phyloP scores from a whole-genome alignment of 23 tunicate species.

The Ciona savignyi region DNA sequence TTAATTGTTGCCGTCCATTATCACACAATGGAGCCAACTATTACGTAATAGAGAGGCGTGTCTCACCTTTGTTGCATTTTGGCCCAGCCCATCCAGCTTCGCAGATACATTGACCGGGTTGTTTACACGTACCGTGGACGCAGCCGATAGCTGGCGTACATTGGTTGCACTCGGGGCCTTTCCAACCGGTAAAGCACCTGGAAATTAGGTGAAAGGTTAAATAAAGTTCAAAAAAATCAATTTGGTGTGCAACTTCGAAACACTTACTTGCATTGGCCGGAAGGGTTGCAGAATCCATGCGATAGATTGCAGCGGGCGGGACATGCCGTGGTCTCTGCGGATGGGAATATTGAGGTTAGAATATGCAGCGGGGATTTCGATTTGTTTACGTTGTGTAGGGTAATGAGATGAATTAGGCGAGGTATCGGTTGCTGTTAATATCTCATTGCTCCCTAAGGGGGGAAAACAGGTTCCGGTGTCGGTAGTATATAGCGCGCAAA shows the following conservation, averaged over 20 bases:
- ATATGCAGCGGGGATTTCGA: constrained; percentile 1
- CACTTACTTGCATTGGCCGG: constrained; percentile 44
- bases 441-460: neutral
- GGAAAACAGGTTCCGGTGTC: neutral
- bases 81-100: constrained; percentile 57
- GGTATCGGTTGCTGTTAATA: neutral
- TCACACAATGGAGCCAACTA: neutral
- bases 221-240: neutral
- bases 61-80: constrained; percentile 49
- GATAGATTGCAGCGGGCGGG: constrained; percentile 29
- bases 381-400: neutral
- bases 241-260: too few relatives aligned
- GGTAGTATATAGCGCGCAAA: neutral
- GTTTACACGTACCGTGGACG: constrained; percentile 55
- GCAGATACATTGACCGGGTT: constrained; percentile 61
- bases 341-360: constrained; percentile 3
- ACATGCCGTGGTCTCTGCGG: constrained; percentile 18
- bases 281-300: constrained; percentile 32
- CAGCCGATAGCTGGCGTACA: constrained; percentile 52
- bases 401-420: neutral
- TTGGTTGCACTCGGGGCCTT: constrained; percentile 52
- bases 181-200: constrained; percentile 72
- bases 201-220: neutral
- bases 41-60: neutral
- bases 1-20: neutral